Base-by-base conservation (phyloP, 2,888 invertebrate genomes). In the Crioceris asparagi region DNA sequence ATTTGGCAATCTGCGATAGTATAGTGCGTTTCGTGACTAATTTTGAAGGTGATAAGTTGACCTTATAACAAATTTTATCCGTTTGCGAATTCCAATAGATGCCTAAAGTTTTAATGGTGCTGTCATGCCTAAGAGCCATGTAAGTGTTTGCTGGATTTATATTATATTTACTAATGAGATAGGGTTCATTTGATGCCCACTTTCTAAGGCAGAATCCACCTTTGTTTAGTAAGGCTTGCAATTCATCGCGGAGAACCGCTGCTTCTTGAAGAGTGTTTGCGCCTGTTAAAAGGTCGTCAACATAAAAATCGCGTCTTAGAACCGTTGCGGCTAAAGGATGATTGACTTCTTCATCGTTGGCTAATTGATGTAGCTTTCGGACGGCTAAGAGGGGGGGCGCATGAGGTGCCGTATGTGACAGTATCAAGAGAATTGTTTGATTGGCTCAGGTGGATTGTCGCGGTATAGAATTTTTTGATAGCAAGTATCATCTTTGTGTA, bases 381-480 rank as follows among this genome's bases (percentile, higher is more conserved):
- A 21, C 10, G 10, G 21, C 21, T 21, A 21, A 21, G 11, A 29
- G 11, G 6, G n/a, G 10, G 21, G 10, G 21, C 10, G 10, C 21
- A 21, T 10, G 21, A 21, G 6, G 21, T 21, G 21, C 21, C 21
- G 10, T 21, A 21, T 21, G 21, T 21, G 10, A 21, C 21, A 6
- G 21, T 21, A 10, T 21, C 21, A 21, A 29, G 14, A 11, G 14
- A 7, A 29, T 11, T 11, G 6, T 6, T 11, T 12, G 6, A 29
- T 11, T 6, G 29, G 11, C 11, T 29, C 11, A 7, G 6, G n/a
- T 6, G 29, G 11, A 29, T 29, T 11, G 6, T 7, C 6, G 6
- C 29, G 6, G 11, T 6, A 29, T 8, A 29, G 11, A 11, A 29
- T 29, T 25, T 27, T 25, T 19, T 45, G 42, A 29, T 38, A 38